These are phyloP conservation scores for Oenanthe melanoleuca DNA, from an alignment of 2,113 vertebrate genomes.

Conservation along the genomic window DNA sequence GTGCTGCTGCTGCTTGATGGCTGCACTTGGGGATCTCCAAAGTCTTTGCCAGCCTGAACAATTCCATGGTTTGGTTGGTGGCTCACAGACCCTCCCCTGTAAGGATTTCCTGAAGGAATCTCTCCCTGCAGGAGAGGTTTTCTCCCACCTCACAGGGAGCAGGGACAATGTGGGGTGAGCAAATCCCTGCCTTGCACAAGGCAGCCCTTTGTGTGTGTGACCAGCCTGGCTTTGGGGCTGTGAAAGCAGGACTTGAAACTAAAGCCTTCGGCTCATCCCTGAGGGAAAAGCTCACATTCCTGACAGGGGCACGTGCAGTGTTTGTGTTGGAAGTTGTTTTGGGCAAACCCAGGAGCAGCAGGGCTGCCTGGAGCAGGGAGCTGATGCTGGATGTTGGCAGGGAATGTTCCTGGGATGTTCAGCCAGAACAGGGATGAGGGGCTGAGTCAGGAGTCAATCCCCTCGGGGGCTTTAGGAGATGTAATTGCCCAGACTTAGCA, in stretches of 20 bases:
- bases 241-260: background rate
- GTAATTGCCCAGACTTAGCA: background rate
- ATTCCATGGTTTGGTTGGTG: background rate
- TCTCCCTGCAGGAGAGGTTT: background rate
- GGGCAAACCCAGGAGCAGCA: background rate
- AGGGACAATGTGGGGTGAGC: rapidly evolving
- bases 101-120: background rate
- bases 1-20: background rate
- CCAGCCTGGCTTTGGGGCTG: background rate
- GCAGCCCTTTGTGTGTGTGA: background rate
- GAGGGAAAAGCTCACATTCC: background rate
- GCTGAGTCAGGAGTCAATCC: background rate
- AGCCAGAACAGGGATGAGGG: background rate
- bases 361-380: background rate
- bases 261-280: background rate
- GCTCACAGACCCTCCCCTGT: background rate
- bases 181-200: rapidly evolving
- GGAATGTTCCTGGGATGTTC: background rate
- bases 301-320: background rate
- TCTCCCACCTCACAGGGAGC: background rate
- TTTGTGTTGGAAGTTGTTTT: background rate
- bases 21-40: background rate
- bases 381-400: background rate
- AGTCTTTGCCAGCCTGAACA: background rate
- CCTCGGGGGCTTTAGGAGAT: background rate